phyloP scores from a whole-genome alignment of 2,797 vertebrate genomes.

The Myoxocephalus aenaeus region DNA sequence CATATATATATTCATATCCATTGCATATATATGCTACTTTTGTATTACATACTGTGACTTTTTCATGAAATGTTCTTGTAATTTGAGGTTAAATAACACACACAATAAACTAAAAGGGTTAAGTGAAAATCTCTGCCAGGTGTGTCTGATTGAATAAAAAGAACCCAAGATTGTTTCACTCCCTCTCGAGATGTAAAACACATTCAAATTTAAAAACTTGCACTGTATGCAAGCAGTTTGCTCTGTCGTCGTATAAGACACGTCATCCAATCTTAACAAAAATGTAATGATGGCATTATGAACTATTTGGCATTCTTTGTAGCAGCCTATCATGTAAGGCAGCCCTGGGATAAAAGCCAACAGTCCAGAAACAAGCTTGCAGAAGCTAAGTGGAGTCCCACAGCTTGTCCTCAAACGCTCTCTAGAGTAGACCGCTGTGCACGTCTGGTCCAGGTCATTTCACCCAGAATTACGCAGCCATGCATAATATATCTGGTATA shows the following conservation, averaged over 20 bases:
- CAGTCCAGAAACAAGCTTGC: neutral
- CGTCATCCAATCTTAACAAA: too few relatives aligned
- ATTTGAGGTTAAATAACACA: too few relatives aligned
- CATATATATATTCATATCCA: neutral
- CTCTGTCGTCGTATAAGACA: too few relatives aligned
- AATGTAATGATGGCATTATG: neutral
- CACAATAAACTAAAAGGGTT: too few relatives aligned
- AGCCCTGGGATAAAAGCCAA: conserved; percentile 12
- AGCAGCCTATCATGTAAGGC: neutral
- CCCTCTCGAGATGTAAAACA: too few relatives aligned
- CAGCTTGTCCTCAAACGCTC: conserved; percentile 36
- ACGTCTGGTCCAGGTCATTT: conserved; percentile 43
- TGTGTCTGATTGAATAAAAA: neutral
- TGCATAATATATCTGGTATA: conserved; percentile 45
- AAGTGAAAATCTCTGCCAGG: neutral
- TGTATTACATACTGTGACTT: neutral
- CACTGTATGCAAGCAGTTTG: too few relatives aligned
- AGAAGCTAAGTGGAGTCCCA: conserved; percentile 6
- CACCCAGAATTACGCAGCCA: conserved; percentile 39
- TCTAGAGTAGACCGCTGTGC: conserved; percentile 15
- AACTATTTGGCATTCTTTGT: neutral
- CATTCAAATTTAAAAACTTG: too few relatives aligned
- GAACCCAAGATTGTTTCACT: too few relatives aligned
- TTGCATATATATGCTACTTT: neutral
- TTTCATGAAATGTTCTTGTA: neutral